Conservation (phyloP, 2,888 invertebrate genomes). For the Amphipoea oculea region DNA sequence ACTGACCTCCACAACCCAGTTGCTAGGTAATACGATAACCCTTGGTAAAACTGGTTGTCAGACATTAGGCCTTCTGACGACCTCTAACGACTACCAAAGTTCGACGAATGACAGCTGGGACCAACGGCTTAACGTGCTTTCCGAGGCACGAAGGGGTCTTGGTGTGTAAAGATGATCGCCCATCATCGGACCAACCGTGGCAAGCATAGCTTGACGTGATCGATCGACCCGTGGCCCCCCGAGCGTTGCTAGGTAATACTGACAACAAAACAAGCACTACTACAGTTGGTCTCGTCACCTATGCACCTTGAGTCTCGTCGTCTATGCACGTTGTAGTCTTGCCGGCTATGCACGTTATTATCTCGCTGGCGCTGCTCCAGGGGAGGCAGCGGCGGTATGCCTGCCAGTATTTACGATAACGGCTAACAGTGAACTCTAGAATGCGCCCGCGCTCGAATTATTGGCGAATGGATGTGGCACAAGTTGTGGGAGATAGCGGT, state of each 20-base stretch:
- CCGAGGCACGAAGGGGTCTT: neutral
- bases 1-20: neutral
- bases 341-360: slow-evolving; percentile 33
- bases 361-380: slow-evolving; percentile 61
- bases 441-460: slow-evolving; percentile 54
- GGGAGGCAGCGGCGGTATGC: slow-evolving; percentile 48
- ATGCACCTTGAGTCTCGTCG: slow-evolving; percentile 6
- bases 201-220: neutral
- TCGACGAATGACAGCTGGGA: neutral
- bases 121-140: neutral
- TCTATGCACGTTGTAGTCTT: slow-evolving; percentile 4
- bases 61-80: neutral
- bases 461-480: slow-evolving; percentile 18
- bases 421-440: slow-evolving; percentile 56
- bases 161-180: neutral
- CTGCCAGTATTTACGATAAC: slow-evolving; percentile 70
- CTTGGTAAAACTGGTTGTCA: no score
- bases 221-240: no score
- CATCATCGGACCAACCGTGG: neutral
- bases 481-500: slow-evolving; percentile 1
- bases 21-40: neutral
- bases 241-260: neutral
- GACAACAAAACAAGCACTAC: slow-evolving; percentile 25
- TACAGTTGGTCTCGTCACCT: neutral
- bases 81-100: neutral